phyloP scores from a whole-genome alignment of 2,113 vertebrate species.

The Hippocampus abdominalis region DNA sequence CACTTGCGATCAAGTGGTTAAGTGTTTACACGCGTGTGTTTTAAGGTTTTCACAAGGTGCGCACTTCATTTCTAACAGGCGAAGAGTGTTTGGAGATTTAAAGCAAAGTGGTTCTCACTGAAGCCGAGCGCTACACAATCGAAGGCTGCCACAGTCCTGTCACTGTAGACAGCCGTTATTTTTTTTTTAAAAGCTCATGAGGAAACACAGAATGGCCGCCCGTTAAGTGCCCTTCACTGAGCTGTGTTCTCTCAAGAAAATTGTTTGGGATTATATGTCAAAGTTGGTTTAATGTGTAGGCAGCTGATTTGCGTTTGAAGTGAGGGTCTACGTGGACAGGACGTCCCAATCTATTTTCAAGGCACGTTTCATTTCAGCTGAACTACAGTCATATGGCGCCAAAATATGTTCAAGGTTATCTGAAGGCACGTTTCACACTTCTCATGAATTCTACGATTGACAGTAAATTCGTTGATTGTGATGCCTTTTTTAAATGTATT shows the following conservation, averaged over 20 bases:
- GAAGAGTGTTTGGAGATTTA: conserved; percentile 44
- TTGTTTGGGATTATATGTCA: conserved; percentile 21
- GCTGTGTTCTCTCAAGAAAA: conserved; percentile 31
- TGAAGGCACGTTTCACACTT: not conserved
- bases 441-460: not conserved
- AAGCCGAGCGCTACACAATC: conserved; percentile 1
- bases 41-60: conserved; percentile 14
- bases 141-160: not conserved
- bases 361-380: not conserved
- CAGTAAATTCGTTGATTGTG: not conserved
- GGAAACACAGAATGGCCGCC: not conserved
- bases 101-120: conserved; percentile 57
- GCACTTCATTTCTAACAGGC: conserved; percentile 47
- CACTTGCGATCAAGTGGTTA: not conserved
- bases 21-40: not conserved
- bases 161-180: conserved; percentile 8
- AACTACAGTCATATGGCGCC: not conserved
- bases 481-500: not conserved
- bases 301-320: not conserved
- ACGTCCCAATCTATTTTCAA: not conserved
- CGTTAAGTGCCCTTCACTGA: not conserved
- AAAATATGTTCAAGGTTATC: not conserved
- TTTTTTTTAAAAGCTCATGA: conserved; percentile 11
- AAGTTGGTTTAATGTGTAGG: conserved; percentile 16
- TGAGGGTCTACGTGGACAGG: too few relatives aligned